Base-by-base conservation (phyloP, 2,888 invertebrate species). In the Aporophyla nigra region DNA sequence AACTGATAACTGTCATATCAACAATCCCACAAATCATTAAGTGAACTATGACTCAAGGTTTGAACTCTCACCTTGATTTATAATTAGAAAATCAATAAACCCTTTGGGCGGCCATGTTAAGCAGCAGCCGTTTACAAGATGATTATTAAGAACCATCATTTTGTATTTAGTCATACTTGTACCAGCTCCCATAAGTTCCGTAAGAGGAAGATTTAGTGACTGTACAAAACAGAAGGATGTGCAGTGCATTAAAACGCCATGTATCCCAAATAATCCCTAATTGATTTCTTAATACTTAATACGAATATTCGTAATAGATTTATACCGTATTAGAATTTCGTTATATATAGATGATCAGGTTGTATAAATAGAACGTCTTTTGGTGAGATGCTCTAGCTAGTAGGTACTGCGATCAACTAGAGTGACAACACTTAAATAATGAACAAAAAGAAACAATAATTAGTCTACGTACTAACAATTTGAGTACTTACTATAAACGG, bases 61-160 rank as follows among this genome's bases (percentile, higher is more conserved):
- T 62, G 49, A 49, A 21, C 61, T 71, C 19, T 53, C n/a, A 61
- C 54, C 74, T 74, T 74, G 62, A 49, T 72, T 73, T 74, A 56
- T 54, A 63, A 56, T 72, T 63, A 63, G 75, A 75, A 75, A 75
- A 75, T 75, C 74, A 40, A 75, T 75, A 54, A 62, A 33, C 16
- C 12, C 33, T 74, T 62, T 56, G 33, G 54, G 49, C n/a, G 53
- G 53, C n/a, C 43, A n/a, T 27, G 21, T 43, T 49, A 10, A 71
- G 24, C 70, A 24, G 49, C 27, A 56, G 21, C 49, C 16, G 12
- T 21, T 73, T 16, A 51, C 10, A 73, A 59, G 24, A 59, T 58
- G 40, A 51, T 51, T 6, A 70, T 21, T 46, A 49, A 70, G 43
- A 16, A 49, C 19, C 24, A 10, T 24, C 2, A 49, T 72, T 49